Percentiles rank a stretch among this genome's conserved stretches.
Conservation (phyloP, 2,113 vertebrate genomes). For the Fukomys damarensis region DNA sequence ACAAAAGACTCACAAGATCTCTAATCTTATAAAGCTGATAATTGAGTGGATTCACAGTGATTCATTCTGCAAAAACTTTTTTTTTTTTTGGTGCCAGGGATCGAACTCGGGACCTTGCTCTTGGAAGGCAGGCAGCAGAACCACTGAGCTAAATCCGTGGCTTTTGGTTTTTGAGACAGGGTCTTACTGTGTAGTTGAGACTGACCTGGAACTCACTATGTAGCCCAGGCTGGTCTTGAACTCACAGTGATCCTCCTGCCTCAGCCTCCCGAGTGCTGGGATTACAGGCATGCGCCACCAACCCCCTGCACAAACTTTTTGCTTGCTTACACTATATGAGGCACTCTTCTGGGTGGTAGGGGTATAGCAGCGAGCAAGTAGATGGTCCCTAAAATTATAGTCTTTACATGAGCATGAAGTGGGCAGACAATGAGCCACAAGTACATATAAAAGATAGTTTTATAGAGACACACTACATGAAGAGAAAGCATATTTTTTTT, state of each 20-base stretch:
- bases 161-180: too few species aligned
- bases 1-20: not conserved
- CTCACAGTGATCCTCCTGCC: too few species aligned
- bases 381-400: not conserved
- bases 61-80: conserved; percentile 7
- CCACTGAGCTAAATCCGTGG: too few species aligned
- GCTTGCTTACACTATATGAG: not conserved
- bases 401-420: not conserved
- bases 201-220: too few species aligned
- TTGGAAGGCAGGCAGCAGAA: too few species aligned
- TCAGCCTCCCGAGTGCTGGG: too few species aligned
- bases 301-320: not conserved
- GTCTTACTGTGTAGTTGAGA: too few species aligned
- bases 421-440: not conserved
- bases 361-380: not conserved
- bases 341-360: not conserved
- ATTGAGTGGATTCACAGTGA: not conserved
- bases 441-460: not conserved
- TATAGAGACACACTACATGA: not conserved
- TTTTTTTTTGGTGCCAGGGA: too few species aligned
- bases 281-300: too few species aligned
- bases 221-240: too few species aligned
- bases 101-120: too few species aligned
- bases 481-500: not conserved
- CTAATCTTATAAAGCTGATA: not conserved